Percentiles rank a stretch among this genome's conserved stretches.
These are phyloP conservation scores for Ariopsis seemanni DNA, from an alignment of 2,113 vertebrate species.

Conservation along the genomic window DNA sequence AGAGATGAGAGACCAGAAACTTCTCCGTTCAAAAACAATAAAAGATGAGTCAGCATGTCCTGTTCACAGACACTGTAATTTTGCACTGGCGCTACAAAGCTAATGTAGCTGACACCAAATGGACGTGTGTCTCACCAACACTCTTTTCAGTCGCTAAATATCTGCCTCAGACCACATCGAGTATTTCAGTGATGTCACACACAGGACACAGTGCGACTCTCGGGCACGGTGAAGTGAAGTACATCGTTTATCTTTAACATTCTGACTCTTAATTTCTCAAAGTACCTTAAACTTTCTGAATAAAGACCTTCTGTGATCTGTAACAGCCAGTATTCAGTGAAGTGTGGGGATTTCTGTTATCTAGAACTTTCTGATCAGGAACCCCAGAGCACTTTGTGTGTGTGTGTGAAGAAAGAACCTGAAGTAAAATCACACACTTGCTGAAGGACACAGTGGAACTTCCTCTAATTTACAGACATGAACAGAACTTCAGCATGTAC, in stretches of 20 bases:
- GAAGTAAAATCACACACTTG: neutral
- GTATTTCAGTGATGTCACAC: neutral
- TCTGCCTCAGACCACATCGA: neutral
- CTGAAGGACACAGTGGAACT: neutral
- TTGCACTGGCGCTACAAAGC: neutral
- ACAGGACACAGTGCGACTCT: neutral
- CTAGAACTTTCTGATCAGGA: neutral
- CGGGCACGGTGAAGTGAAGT: neutral
- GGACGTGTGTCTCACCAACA: neutral
- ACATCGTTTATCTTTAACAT: neutral
- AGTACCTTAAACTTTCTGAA: too few species aligned
- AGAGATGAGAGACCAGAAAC: neutral
- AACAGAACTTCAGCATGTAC: neutral
- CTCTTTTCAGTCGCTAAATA: neutral
- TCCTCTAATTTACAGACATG: neutral
- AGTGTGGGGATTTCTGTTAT: neutral
- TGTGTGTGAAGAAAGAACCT: neutral
- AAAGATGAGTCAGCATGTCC: slow-evolving; percentile 14
- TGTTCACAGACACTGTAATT: neutral
- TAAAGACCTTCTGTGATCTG: neutral
- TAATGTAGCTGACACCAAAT: neutral
- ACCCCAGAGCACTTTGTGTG: neutral
- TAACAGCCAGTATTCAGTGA: neutral
- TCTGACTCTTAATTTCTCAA: neutral
- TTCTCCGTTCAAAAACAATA: neutral